Evolutionary conservation across 1,140 invertebrate genomes (phyloP), one percentile per base, ranked within the genome.

Genomic region (Aphaenogaster ashmeadi): DNA sequence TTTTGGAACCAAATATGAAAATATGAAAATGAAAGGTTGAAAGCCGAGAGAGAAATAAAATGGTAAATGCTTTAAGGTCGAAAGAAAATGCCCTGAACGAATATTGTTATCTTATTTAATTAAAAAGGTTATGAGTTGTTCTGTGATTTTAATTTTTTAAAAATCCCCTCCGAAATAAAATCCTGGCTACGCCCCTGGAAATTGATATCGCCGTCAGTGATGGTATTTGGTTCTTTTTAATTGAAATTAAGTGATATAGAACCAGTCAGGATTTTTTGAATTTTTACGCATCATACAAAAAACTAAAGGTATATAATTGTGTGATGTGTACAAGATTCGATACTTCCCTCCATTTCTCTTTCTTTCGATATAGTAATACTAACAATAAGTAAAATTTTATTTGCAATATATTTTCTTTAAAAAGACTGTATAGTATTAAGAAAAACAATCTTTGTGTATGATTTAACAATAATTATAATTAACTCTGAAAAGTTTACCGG

Each of bases 401-500:
- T 52, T 27, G 9, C 0, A 0, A 56, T 56, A 56, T 21, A 3
- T 56, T 21, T 56, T 21, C 7, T 7, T 21, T 56, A 56, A 27
- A 58, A 58, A 11, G 21, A 0, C 6, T 58, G 11, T 56, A 60
- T 58, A 11, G 8, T 60, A 27, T 60, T 60, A 33, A 60, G 27
- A 15, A 15, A 60, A 27, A 13, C 52, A 33, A 60, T 33, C 11
- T 33, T 7, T 8, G 2, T 1, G 27, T 33, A 27, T 27, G 4
- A 60, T 60, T 60, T 60, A 60, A 15, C 3, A 33, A 58, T 58
- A 44, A 44, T 44, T 44, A 60, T 60, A 60, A 60, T 60, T 60
- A 33, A 13, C 11, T 60, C 58, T 60, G 11, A 33, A 13, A 33
- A 13, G 21, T 60, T 11, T 60, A 15, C 4, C n/a, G 7, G 2